Evolutionary conservation across 2,113 vertebrate species (phyloP), one percentile per base, ranked within the genome.

Genomic region (Nesospiza acunhae): DNA sequence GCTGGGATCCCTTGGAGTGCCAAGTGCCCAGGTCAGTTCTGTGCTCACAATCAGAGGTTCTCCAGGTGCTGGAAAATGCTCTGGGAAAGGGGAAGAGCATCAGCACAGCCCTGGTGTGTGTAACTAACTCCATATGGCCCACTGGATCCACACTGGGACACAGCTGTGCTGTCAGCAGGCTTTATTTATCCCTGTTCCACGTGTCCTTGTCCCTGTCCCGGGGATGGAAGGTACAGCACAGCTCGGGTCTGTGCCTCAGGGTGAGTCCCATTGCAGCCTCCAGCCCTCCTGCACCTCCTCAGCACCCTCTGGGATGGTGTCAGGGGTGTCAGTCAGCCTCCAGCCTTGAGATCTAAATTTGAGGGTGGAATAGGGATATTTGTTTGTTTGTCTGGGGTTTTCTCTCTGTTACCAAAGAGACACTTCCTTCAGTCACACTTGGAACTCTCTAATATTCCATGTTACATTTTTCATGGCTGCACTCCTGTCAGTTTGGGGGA

Each of bases 81-180:
- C 56, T 63, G 80, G 64, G 49, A 70, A 37, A 13, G 26, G 56
- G 31, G 26, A 33, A 23, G 18, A 90, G 49, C 80, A 49, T 56
- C 64, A 63, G 56, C 64, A 63, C 35, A 90, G 70, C n/a, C 21
- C 55, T 55, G 21, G 4, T 75, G 69, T 37, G 59, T 68, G 50
- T 13, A 6, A 2, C 33, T 37, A 7, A 47, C 24, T 35, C 39
- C 53, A 16, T 2, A 0, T 6, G 24, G 19, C n/a, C 14, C 31
- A 5, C 41, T 64, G 27, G 42, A 58, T 44, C 50, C 33, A 11
- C n/a, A 7, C 37, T 39, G 53, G 39, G 77, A 17, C 52, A 30
- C 39, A 8, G 41, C 70, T 76, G 72, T 42, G 70, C 79, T 76
- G 24, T 6, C 87, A 90, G n/a, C 87, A 69, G 70, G 55, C 41